Evolutionary conservation across 2,888 invertebrate genomes (phyloP).

Genomic region (Melieria crassipennis): DNA sequence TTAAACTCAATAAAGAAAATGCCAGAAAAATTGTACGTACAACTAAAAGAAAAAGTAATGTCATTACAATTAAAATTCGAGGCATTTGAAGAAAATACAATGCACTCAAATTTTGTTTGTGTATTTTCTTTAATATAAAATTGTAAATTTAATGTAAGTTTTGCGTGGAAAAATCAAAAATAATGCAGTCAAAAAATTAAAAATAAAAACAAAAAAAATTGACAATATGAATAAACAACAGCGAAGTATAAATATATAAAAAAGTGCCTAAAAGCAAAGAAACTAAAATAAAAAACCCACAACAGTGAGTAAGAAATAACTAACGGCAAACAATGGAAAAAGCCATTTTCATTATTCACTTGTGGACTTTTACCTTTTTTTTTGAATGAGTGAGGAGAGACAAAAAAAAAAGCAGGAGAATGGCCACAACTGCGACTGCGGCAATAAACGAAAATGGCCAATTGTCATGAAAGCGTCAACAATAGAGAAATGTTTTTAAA

Average conservation of each 20-base stretch:
- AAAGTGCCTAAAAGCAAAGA: too few species aligned
- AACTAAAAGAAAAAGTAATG: conserved; percentile 6
- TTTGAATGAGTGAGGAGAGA: not conserved
- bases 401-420: not conserved
- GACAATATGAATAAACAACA: not conserved
- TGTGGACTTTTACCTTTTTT: not conserved
- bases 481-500: too few species aligned
- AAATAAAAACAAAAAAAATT: not conserved
- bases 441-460: not conserved
- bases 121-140: too few species aligned
- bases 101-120: not conserved
- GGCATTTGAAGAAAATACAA: conserved; percentile 1
- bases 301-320: too few species aligned
- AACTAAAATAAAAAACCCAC: too few species aligned
- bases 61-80: conserved; percentile 7
- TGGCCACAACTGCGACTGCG: not conserved
- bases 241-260: too few species aligned
- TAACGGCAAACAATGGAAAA: conserved; percentile 7
- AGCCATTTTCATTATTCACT: conserved; percentile 2
- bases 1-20: conserved; percentile 10
- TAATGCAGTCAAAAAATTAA: not conserved
- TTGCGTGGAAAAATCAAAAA: conserved; percentile 10
- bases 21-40: not conserved
- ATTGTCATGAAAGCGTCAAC: not conserved
- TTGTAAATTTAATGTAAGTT: conserved; percentile 8